A percentile compares a stretch with the other conserved stretches of the same genome.
Conservation (phyloP, 2,888 invertebrate species). For the Troides aeacus region DNA sequence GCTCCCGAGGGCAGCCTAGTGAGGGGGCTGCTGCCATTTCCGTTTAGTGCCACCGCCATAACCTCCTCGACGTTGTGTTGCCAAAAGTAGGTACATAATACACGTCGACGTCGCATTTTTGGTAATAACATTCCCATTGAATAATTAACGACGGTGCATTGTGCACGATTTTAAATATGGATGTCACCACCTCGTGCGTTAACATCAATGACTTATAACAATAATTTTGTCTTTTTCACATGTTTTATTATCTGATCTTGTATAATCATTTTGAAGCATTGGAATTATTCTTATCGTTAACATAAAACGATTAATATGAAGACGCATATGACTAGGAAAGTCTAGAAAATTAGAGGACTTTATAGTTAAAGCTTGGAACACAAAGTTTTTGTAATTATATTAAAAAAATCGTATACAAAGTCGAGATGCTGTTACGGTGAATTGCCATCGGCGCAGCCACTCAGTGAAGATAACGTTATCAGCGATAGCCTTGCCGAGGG, state of each 20-base stretch:
- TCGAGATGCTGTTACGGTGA: constrained; percentile 38
- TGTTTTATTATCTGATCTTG: background rate
- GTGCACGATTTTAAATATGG: constrained; percentile 10
- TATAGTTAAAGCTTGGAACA: background rate
- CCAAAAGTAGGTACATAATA: constrained; percentile 23
- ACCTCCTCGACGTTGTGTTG: constrained; percentile 27
- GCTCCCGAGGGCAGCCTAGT: constrained; percentile 55
- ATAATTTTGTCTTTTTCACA: background rate
- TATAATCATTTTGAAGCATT: background rate
- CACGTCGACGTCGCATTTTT: constrained; percentile 16
- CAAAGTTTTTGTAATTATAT: background rate
- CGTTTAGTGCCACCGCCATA: constrained; percentile 34
- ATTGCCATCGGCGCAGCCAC: constrained; percentile 41
- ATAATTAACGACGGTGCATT: constrained; percentile 30
- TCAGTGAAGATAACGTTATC: constrained; percentile 72
- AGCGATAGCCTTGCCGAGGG: constrained; percentile 71
- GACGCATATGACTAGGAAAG: background rate
- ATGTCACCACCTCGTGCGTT: background rate
- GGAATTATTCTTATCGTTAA: background rate
- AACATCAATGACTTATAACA: background rate
- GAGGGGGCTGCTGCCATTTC: constrained; percentile 42
- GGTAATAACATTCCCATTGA: constrained; percentile 30
- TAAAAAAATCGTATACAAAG: constrained; percentile 16
- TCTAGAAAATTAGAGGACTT: background rate
- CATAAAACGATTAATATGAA: background rate